Evolutionary conservation across 2,113 vertebrate species (phyloP), one percentile per base, ranked within the genome.

Genomic region (Oryzias curvinotus): DNA sequence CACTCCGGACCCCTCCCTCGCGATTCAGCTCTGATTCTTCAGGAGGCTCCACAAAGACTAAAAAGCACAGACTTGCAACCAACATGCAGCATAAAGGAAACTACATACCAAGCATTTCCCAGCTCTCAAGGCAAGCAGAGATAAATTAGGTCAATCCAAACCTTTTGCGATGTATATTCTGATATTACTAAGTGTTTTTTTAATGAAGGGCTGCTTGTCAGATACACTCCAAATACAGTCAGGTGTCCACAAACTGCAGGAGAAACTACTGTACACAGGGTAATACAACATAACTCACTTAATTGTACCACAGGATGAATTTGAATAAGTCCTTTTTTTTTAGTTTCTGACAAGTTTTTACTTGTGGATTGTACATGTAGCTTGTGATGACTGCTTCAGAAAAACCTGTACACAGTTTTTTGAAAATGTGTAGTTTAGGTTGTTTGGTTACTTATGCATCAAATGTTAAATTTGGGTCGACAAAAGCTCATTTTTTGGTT

Each of bases 1-100:
- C 21, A 78, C 84, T 70, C 84, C 84, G 5, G 87, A 90, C 57
- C 69, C 59, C 0, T 81, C 87, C 57, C 75, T 90, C 75, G 84
- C 73, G 23, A 90, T 90, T 87, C 87, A 91, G 82, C 88, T 91
- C 66, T 91, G 84, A 92, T 71, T 68, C 58, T 62, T 36, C 13
- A 1, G 19, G 50, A 78, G 56, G 50, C 23, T 72, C 25, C 28
- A 5, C 21, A 12, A 43, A 80, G 52, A 71, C 70, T 65, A 28
- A 36, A 81, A 65, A 52, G 75, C 48, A 73, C 21, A 52, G 42
- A 12, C 47, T 3, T 48, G 30, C 53, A 68, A 62, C 30, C 55
- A 25, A 72, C 17, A 5, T 43, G 50, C 23, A 68, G 57, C 46
- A 36, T 18, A 13, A 49, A 53, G 51, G 55, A 75, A 55, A 70